Base-by-base conservation (phyloP, 2,113 vertebrate species). In the Ivindomyrus marchei region DNA sequence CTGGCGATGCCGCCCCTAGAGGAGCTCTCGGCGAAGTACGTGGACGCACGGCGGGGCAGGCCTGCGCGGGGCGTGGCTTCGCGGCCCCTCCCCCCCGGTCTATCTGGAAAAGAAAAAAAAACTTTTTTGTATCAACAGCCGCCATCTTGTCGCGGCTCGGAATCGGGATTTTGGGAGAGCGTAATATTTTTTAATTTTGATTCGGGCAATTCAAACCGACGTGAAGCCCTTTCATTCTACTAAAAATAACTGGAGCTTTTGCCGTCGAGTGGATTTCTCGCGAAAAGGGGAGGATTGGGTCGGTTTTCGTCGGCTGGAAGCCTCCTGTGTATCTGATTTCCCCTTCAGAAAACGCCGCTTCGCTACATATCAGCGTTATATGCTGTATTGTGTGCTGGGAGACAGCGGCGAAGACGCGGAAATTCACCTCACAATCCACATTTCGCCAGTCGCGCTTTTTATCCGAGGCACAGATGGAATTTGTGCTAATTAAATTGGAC, bases 101-200 rank as follows among this genome's bases (percentile, higher is more conserved):
- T 94, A 91, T 96, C 96, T 97, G 96, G 96, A 96, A 96, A 98
- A 96, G 97, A 96, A 97, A 97, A 97, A 96, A 97, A 97, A 95
- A 94, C 85, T 93, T 95, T 95, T 95, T 95, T 95, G 96, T 97
- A 96, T 94, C 97, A 98, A 97, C 97, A 97, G 97, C 97, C 97
- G 97, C 97, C 97, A 98, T 98, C 97, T 98, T 98, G 97, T 98
- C 96, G 97, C 96, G 97, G 97, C 97, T 97, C 96, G 94, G 96
- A 97, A 94, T 97, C 96, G 95, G 97, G 96, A 96, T 97, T 95
- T 97, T 95, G 93, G 96, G 95, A 94, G 90, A 95, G 94, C 94
- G 24, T 70, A 94, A 94, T 94, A 94, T 94, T 95, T 95, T 94
- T 95, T 94, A 94, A 94, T 94, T 94, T 94, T 94, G 92, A 93